These are phyloP conservation scores for Drosophila burlai DNA, from an alignment of 1,140 invertebrate genomes.

Conservation along the genomic window DNA sequence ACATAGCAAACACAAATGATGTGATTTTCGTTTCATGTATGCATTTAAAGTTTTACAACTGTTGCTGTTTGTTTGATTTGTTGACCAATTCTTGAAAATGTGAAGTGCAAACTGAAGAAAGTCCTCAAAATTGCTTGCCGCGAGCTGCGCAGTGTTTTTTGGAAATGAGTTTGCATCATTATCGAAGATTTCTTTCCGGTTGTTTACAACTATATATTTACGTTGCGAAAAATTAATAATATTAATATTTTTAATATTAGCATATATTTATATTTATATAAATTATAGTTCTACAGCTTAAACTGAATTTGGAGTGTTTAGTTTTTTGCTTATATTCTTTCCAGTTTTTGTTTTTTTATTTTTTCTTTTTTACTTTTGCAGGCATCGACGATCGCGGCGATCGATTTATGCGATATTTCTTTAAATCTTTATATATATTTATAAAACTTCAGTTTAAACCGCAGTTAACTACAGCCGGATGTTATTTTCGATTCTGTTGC, in stretches of 20 bases:
- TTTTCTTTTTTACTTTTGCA: conserved; percentile 20
- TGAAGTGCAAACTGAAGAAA: conserved; percentile 47
- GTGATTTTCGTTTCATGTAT: conserved; percentile 60
- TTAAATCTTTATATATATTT: conserved; percentile 63
- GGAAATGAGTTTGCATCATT: conserved; percentile 29
- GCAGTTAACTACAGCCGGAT: conserved; percentile 82
- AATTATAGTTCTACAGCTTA: conserved; percentile 83
- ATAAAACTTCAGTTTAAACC: conserved; percentile 83
- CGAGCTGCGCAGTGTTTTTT: conserved; percentile 49
- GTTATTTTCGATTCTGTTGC: conserved; percentile 61
- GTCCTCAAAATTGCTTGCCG: conserved; percentile 27
- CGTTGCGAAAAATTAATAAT: conserved; percentile 81
- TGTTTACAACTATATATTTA: conserved; percentile 77
- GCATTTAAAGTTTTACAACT: conserved; percentile 78
- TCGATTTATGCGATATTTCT: conserved; percentile 63
- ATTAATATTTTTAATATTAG: conserved; percentile 83
- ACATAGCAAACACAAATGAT: conserved; percentile 74
- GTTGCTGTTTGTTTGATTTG: conserved; percentile 47
- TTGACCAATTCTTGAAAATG: conserved; percentile 48
- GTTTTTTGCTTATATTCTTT: conserved; percentile 58
- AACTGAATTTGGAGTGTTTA: conserved; percentile 83
- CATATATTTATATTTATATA: conserved; percentile 82
- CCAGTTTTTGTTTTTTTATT: conserved; percentile 8
- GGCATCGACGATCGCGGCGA: conserved; percentile 36
- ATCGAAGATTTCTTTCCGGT: conserved; percentile 34